Percentiles rank a stretch among this genome's conserved stretches.
These are phyloP conservation scores for Eublepharis macularius DNA, from an alignment of 2,113 vertebrate species.

Conservation along the genomic window DNA sequence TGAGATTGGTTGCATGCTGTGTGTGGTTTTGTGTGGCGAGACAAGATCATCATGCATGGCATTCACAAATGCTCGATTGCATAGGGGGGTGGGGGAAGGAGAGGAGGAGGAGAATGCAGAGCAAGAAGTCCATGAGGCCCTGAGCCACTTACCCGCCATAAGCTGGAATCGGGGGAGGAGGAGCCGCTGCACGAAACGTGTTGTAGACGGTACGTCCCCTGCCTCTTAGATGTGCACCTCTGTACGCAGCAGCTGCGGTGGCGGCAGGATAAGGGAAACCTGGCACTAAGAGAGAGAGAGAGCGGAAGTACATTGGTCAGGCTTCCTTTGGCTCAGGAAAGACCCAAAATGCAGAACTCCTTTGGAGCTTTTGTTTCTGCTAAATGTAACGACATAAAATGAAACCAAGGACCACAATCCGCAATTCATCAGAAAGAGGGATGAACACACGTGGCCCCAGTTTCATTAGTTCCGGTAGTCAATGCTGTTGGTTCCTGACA, in stretches of 20 bases:
- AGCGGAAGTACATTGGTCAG: neutral
- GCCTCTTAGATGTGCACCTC: conserved; percentile 93
- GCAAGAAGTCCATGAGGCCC: neutral
- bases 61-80: conserved; percentile 22
- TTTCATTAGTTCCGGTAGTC: too few species aligned
- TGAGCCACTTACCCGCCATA: conserved; percentile 89
- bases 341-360: fast-evolving
- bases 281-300: conserved; percentile 80
- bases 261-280: conserved; percentile 94
- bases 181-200: conserved; percentile 91
- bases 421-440: too few species aligned
- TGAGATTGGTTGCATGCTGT: conserved; percentile 69
- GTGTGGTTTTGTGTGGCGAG: conserved; percentile 44
- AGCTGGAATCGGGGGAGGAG: conserved; percentile 91
- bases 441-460: too few species aligned
- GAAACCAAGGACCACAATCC: too few species aligned
- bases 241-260: conserved; percentile 90
- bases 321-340: fast-evolving
- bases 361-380: too few species aligned
- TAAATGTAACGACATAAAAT: too few species aligned
- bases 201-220: conserved; percentile 94
- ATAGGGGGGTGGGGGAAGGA: neutral
- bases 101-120: neutral
- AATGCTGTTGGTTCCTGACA: too few species aligned
- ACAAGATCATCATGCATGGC: conserved; percentile 69